Evolutionary conservation across 2,888 invertebrate species (phyloP), one percentile per base, ranked within the genome.

Genomic region (Pandemis corylana): DNA sequence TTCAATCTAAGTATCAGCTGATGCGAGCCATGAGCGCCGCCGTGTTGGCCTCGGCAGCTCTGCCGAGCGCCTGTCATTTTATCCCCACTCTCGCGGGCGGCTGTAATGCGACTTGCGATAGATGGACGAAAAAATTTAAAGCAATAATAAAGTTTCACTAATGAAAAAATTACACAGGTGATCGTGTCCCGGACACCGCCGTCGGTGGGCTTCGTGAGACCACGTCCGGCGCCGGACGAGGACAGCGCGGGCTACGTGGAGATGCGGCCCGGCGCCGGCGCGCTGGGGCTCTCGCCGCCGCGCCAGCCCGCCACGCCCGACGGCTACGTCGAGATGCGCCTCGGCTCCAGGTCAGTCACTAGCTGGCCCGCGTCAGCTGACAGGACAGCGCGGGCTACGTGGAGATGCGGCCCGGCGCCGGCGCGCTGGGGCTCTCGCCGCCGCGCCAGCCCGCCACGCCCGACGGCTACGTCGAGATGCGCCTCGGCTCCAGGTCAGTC

Each of bases 301-400:
- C 72, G 61, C 13, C 78, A 72, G 72, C 63, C 80, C 71, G 63
- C 87, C 65, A 89, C 94, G 0, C 92, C 93, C 2, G 96, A 96
- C 63, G 96, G 96, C 46, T 96, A 96, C 84, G 96, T 96, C 53
- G 96, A 96, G 82, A 96, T 96, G 96, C 94, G 94, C 61, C 96
- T 91, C 88, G 86, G 81, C 87, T 84, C 71, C 86, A 82, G 74
- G 65, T 77, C 68, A 9, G 53, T 72, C 44, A 44, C 44, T 7
- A 44, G 28, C 28, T 36, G 28, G 28, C 2, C 28, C 28, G 28
- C 28, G 28, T 36, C 28, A 36, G 28, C 28, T 36, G 28, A 36
- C 28, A 36, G 44, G 7, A 49, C 46, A 49, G 46, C 46, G 46
- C 46, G 10, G 46, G 95, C 5, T 96, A 96, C 85, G 90, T 96